Base-by-base conservation (phyloP, 2,113 vertebrate genomes). In the Corvus cornix region DNA sequence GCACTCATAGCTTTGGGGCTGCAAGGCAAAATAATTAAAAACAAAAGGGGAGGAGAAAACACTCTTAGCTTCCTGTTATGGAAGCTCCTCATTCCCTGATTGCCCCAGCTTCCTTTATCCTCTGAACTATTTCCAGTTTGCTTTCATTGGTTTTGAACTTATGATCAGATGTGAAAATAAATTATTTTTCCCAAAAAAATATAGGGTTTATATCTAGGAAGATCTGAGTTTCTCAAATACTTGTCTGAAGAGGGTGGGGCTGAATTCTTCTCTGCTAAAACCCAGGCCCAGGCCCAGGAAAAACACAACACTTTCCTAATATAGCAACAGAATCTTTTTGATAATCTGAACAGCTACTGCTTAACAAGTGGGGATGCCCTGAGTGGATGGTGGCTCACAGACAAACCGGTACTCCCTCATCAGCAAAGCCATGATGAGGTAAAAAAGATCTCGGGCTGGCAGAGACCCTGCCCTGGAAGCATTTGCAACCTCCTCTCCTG, bases 1-100 rank as follows among this genome's bases (percentile, higher is more conserved):
- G 28, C 21, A n/a, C 62, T 37, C 39, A 35, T 28, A 79, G 44
- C 33, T 83, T 87, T 79, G 26, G 49, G 33, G 24, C 19, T 82
- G 39, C 33, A 78, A 87, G n/a, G 55, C 60, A 72, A 75, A 90
- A 76, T 33, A 85, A 90, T 88, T 68, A 76, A 85, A 86, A 88
- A 69, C 33, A 37, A 51, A 69, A 76, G 5, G 7, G 20, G 8
- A 92, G 31, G n/a, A 49, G 86, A 82, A 91, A 68, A 55, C 22
- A n/a, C 17, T 84, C 23, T 62, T 31, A 46, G 22, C 28, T 93
- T 95, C 76, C 88, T 93, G 46, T 86, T 88, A 49, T 13, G 64
- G 86, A 90, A 94, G 59, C 9, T 83, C 26, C 55, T 77, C 46
- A 48, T 66, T 93, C 76, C 39, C 30, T 66, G 21, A 90, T 55